A percentile compares a stretch with the other conserved stretches of the same genome.
phyloP scores from a whole-genome alignment of 1,140 invertebrate genomes.

The Atta texana region DNA sequence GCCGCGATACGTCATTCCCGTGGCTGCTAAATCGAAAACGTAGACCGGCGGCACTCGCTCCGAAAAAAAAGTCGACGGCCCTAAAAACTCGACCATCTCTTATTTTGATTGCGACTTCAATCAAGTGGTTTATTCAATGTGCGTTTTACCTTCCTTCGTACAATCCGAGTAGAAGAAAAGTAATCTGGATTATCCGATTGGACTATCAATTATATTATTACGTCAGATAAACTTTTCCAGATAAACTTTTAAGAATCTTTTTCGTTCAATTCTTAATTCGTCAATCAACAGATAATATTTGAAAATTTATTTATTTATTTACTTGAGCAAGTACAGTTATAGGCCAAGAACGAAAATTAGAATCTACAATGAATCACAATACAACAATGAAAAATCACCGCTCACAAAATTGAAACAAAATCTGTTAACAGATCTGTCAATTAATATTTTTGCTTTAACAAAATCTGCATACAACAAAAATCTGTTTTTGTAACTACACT shows the following conservation, averaged over 20 bases:
- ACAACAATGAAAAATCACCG: too few species aligned
- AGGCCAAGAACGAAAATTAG: too few species aligned
- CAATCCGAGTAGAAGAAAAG: not conserved
- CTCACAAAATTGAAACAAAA: too few species aligned
- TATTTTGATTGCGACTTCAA: conserved; percentile 7
- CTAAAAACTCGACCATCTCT: not conserved
- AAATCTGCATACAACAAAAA: too few species aligned
- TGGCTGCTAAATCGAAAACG: conserved; percentile 18
- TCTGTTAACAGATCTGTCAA: too few species aligned
- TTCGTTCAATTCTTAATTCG: not conserved
- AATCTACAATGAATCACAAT: too few species aligned
- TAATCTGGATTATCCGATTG: conserved; percentile 7
- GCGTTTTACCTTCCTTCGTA: not conserved
- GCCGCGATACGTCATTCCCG: conserved; percentile 62
- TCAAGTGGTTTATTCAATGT: too few species aligned
- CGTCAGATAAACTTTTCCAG: not conserved
- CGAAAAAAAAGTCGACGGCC: not conserved
- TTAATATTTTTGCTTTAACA: too few species aligned
- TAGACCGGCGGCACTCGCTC: not conserved
- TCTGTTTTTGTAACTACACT: too few species aligned
- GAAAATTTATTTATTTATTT: not conserved
- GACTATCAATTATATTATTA: conserved; percentile 3
- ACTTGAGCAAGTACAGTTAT: too few species aligned
- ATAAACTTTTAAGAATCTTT: not conserved
- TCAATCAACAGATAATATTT: not conserved